These are phyloP conservation scores for Chiloscyllium punctatum DNA, from an alignment of 2,797 vertebrate species.

Conservation along the genomic window DNA sequence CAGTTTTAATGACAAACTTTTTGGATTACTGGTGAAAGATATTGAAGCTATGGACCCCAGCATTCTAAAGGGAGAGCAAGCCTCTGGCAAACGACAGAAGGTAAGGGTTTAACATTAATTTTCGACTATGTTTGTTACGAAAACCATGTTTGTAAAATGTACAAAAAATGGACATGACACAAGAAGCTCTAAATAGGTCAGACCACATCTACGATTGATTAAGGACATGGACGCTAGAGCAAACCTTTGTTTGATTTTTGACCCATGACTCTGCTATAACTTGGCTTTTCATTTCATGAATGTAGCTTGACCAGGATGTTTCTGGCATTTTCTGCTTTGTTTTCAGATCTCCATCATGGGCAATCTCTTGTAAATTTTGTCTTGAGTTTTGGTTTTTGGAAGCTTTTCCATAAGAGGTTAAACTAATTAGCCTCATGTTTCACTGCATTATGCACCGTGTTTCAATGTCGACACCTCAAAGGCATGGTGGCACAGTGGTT, in stretches of 20 bases:
- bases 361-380: not conserved
- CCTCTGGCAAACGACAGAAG: constrained; percentile 72
- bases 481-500: no score
- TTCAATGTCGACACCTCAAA: not conserved
- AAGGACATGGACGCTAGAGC: not conserved
- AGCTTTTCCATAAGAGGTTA: not conserved
- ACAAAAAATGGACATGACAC: not conserved
- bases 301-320: not conserved
- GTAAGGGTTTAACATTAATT: constrained; percentile 51
- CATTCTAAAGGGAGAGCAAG: constrained; percentile 71
- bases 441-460: not conserved
- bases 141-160: not conserved
- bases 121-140: not conserved
- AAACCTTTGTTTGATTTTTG: not conserved
- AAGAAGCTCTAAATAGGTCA: not conserved
- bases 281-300: not conserved
- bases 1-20: constrained; percentile 81
- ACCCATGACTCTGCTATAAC: not conserved
- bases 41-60: constrained; percentile 90
- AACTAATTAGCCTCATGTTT: not conserved
- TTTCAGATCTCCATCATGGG: not conserved
- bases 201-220: not conserved
- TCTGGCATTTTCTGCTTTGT: not conserved
- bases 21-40: constrained; percentile 75
- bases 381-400: not conserved